Conservation (phyloP, 2,797 vertebrate genomes). For the Liparis tanakae region DNA sequence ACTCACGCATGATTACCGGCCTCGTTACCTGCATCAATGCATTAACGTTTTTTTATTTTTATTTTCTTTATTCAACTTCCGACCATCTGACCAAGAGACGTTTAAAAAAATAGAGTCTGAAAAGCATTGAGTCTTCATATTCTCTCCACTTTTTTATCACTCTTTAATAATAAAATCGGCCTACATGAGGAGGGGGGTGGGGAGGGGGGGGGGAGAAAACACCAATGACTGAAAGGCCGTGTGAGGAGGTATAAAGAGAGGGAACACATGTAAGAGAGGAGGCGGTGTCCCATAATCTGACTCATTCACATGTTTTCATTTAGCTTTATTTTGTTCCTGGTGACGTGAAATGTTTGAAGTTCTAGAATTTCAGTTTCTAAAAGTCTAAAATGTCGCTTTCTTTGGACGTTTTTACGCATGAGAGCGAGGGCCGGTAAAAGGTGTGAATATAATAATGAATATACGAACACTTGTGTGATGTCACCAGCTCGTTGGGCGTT, state of each 20-base stretch:
- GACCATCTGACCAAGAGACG: no score
- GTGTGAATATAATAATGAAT: not conserved
- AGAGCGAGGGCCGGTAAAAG: slow-evolving; percentile 9
- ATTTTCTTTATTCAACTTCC: no score
- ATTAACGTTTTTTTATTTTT: no score
- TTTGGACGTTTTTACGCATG: not conserved
- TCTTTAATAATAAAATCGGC: no score
- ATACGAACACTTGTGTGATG: not conserved
- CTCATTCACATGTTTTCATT: not conserved
- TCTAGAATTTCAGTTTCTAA: not conserved
- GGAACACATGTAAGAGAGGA: slow-evolving; percentile 2
- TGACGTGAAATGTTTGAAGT: not conserved
- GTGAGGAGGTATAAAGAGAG: slow-evolving; percentile 10
- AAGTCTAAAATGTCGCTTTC: no score
- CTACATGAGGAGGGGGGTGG: no score
- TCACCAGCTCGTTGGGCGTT: not conserved
- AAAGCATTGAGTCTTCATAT: no score
- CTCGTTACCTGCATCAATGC: not conserved
- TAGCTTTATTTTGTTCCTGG: not conserved
- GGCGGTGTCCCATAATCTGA: not conserved
- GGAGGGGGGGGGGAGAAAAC: slow-evolving; percentile 1
- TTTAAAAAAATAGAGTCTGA: no score
- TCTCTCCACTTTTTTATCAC: no score
- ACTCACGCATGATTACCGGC: not conserved
- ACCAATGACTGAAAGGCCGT: slow-evolving; percentile 13